Evolutionary conservation across 2,113 vertebrate genomes (phyloP).

Genomic region (Motacilla alba): DNA sequence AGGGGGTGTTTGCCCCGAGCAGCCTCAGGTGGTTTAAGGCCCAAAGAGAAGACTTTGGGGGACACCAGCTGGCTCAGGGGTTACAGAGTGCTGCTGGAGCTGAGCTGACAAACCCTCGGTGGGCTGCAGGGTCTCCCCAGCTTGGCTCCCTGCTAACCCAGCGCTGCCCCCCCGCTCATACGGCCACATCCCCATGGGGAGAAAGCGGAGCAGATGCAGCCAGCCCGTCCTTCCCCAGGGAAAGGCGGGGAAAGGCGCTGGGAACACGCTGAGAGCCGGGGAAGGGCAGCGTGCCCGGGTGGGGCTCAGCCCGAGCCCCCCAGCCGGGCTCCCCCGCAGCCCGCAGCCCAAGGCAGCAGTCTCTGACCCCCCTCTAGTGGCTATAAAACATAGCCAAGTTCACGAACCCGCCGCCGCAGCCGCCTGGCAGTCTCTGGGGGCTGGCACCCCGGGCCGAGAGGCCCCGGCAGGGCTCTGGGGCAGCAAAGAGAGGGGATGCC

Average conservation of each 20-base stretch:
- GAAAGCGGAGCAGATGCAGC: background rate
- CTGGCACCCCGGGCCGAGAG: background rate
- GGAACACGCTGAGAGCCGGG: background rate
- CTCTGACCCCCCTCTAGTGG: slow-evolving; percentile 62
- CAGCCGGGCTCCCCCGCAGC: background rate
- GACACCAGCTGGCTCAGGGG: background rate
- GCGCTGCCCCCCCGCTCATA: background rate
- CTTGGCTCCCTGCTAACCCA: background rate
- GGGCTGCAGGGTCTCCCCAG: background rate
- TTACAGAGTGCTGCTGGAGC: background rate
- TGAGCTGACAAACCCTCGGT: background rate
- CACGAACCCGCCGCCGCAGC: background rate
- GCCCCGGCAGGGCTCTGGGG: background rate
- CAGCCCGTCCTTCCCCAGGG: background rate
- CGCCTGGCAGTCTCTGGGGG: background rate
- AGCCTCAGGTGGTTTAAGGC: background rate
- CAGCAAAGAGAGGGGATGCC: too few relatives aligned
- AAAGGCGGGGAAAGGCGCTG: background rate
- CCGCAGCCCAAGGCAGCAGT: slow-evolving; percentile 37
- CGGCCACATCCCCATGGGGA: rapidly evolving
- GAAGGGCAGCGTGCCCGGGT: background rate
- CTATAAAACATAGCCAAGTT: slow-evolving; percentile 62
- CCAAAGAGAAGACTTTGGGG: background rate
- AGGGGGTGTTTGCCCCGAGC: background rate
- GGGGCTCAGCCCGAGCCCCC: background rate